Evolutionary conservation across 2,113 vertebrate species (phyloP).

Genomic region (Mustela nigripes): DNA sequence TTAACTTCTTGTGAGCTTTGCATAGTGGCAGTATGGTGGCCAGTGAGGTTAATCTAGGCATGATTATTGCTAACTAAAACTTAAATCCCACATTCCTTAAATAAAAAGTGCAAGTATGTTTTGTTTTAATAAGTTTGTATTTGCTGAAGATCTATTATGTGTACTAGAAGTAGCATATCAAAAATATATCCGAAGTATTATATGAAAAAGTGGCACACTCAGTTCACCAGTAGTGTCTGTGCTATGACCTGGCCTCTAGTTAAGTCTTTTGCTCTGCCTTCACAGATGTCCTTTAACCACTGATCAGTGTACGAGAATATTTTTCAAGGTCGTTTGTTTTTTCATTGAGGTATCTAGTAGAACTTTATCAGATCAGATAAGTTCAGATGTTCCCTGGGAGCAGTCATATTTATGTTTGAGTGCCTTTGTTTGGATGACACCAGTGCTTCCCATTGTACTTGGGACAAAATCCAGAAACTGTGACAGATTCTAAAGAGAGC

Average conservation of each 20-base stretch:
- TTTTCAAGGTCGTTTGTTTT: not conserved
- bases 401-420: not conserved
- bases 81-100: not conserved
- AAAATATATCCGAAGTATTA: not conserved
- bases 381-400: not conserved
- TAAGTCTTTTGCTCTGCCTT: not conserved
- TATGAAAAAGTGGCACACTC: not conserved
- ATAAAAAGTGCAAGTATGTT: not conserved
- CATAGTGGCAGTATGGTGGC: not conserved
- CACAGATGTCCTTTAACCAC: not conserved
- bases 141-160: not conserved
- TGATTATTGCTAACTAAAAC: not conserved
- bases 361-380: not conserved
- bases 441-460: not conserved
- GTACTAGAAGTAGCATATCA: not conserved
- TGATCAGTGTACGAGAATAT: not conserved
- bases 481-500: not conserved
- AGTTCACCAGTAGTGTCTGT: not conserved
- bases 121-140: not conserved
- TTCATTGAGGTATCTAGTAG: not conserved
- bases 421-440: not conserved
- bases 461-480: not conserved
- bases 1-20: not conserved
- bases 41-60: not conserved
- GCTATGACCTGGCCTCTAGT: not conserved